Percentiles rank a stretch among this genome's conserved stretches.
Conservation (phyloP, 2,888 invertebrate species). For the Ichneumon xanthorius region DNA sequence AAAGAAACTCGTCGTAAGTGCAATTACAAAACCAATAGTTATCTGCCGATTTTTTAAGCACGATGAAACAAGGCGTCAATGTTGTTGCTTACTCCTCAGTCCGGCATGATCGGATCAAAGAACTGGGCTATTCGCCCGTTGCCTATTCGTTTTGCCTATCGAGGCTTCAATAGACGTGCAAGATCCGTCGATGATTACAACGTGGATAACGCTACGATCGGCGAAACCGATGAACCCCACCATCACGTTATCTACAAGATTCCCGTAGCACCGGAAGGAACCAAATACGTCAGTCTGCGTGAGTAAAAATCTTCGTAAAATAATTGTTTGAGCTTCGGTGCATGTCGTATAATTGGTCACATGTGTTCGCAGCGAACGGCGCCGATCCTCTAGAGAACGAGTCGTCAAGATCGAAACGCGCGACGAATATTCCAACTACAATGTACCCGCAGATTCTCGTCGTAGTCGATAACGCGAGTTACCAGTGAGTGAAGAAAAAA, state of each 20-base stretch:
- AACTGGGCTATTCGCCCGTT: slow-evolving; percentile 33
- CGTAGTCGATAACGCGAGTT: neutral
- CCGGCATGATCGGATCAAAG: neutral
- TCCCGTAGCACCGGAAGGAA: neutral
- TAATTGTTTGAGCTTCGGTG: neutral
- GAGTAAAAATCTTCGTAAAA: neutral
- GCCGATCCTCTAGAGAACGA: no score
- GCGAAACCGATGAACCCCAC: slow-evolving; percentile 11
- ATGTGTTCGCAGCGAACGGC: no score
- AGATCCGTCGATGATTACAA: slow-evolving; percentile 17
- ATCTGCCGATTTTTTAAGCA: neutral
- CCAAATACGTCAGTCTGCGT: neutral
- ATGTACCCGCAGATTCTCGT: no score
- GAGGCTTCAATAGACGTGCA: neutral
- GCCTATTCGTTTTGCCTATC: slow-evolving; percentile 51
- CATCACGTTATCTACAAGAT: neutral
- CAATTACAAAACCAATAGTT: neutral
- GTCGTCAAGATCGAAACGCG: no score
- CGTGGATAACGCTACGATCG: neutral
- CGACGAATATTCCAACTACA: no score
- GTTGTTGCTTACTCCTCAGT: no score
- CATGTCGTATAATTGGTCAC: no score
- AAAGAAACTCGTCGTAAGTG: slow-evolving; percentile 42
- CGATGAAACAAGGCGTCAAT: neutral
- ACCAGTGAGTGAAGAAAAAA: neutral